Percentiles rank a stretch among this genome's conserved stretches.
Evolutionary conservation across 2,113 vertebrate species (phyloP).

Genomic region (Myanophis thanlyinensis): DNA sequence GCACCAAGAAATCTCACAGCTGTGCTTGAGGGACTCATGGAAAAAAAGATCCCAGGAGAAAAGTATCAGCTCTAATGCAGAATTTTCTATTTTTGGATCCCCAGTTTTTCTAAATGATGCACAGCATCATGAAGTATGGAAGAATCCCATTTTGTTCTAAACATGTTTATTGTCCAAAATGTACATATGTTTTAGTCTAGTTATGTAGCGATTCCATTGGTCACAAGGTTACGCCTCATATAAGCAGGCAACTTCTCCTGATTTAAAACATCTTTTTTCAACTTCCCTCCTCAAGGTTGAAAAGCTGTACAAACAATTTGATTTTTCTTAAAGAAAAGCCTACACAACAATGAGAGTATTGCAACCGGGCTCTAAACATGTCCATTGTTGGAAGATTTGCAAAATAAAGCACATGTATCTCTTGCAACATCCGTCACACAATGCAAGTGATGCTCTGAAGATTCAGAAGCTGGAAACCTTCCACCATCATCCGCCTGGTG

Average conservation of each 20-base stretch:
- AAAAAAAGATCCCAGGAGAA: neutral
- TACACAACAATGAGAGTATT: neutral
- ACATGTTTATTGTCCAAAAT: constrained; percentile 10
- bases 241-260: neutral
- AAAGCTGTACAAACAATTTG: neutral
- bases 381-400: neutral
- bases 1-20: neutral
- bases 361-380: neutral
- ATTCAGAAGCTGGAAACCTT: neutral
- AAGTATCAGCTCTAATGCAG: neutral
- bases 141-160: constrained; percentile 2
- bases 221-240: neutral
- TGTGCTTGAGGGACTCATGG: neutral
- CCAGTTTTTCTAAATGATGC: constrained; percentile 44
- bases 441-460: neutral
- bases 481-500: neutral
- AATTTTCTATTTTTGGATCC: constrained; percentile 14
- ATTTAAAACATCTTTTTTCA: neutral
- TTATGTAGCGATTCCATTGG: neutral
- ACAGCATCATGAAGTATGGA: neutral
- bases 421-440: neutral
- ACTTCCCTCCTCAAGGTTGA: neutral
- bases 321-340: neutral
- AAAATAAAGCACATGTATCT: neutral
- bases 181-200: neutral